These are phyloP conservation scores for Danio albolineatus DNA, from an alignment of 2,797 vertebrate species.

Conservation along the genomic window DNA sequence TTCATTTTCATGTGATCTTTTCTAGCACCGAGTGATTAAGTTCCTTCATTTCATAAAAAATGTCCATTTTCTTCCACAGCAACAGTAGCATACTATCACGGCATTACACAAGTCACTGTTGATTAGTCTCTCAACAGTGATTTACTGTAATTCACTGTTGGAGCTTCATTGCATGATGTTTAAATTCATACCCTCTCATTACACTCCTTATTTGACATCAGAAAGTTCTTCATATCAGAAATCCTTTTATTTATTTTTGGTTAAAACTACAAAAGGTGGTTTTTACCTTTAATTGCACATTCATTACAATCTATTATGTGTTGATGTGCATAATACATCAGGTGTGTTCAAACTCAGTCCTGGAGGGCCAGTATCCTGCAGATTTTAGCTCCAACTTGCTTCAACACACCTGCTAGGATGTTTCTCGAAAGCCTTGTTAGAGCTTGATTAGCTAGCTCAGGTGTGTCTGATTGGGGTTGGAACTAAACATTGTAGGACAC, in stretches of 20 bases:
- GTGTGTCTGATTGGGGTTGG: too few relatives aligned
- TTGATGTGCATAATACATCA: not conserved
- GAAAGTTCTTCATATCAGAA: not conserved
- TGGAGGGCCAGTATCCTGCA: too few relatives aligned
- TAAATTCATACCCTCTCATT: slow-evolving; percentile 11
- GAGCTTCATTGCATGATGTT: slow-evolving; percentile 28
- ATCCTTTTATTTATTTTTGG: not conserved
- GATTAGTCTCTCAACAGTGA: slow-evolving; percentile 19
- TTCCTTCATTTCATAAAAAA: slow-evolving; percentile 10
- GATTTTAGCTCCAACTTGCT: too few relatives aligned
- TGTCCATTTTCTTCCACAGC: slow-evolving; percentile 23
- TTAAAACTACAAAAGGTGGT: not conserved
- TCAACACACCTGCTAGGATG: too few relatives aligned
- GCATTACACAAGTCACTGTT: not conserved
- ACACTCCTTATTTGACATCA: slow-evolving; percentile 14
- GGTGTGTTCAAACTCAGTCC: too few relatives aligned
- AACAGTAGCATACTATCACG: slow-evolving; percentile 21
- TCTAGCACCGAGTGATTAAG: not conserved
- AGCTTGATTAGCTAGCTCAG: too few relatives aligned
- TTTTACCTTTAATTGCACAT: not conserved
- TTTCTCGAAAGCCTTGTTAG: too few relatives aligned
- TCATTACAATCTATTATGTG: not conserved
- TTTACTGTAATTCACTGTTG: slow-evolving; percentile 20
- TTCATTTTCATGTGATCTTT: slow-evolving; percentile 31
- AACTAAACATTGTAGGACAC: too few relatives aligned